phyloP scores from a whole-genome alignment of 2,888 invertebrate species.

The Spilosoma lubricipeda region DNA sequence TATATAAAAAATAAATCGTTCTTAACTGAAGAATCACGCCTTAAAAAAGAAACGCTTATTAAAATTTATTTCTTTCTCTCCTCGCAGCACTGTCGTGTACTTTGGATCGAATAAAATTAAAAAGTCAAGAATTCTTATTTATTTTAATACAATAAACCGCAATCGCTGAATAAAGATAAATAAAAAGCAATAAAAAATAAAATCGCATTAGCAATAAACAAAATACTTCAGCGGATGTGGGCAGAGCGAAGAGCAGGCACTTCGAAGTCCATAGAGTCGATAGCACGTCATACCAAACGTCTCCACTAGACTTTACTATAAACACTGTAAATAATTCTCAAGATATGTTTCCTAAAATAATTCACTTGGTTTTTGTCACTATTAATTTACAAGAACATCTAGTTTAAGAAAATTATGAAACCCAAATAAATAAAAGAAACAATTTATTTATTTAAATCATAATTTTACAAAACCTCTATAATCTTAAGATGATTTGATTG shows the following conservation, averaged over 20 bases:
- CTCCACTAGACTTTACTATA: conserved; percentile 9
- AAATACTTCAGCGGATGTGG: conserved; percentile 87
- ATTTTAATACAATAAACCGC: conserved; percentile 87
- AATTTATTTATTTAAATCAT: not conserved
- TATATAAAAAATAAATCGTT: conserved; percentile 86
- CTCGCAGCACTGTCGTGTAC: conserved; percentile 84
- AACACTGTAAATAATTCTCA: not conserved
- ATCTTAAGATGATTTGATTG: not conserved
- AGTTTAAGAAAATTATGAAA: not conserved
- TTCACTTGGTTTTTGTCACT: not conserved
- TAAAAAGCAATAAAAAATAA: conserved; percentile 87
- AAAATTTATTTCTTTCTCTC: conserved; percentile 86
- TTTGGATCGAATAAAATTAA: conserved; percentile 85
- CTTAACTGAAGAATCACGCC: conserved; percentile 87
- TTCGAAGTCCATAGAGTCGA: conserved; percentile 70
- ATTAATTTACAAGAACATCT: not conserved
- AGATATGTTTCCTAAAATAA: not conserved
- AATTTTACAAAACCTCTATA: not conserved
- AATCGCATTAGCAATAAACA: conserved; percentile 87
- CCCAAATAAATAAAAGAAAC: not conserved
- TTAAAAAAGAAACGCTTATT: conserved; percentile 86
- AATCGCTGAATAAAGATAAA: conserved; percentile 87
- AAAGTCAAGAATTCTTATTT: conserved; percentile 87
- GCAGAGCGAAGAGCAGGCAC: conserved; percentile 78
- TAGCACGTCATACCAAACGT: conserved; percentile 21